These are phyloP conservation scores for Bambusicola thoracicus DNA, from an alignment of 2,113 vertebrate species.

Conservation along the genomic window DNA sequence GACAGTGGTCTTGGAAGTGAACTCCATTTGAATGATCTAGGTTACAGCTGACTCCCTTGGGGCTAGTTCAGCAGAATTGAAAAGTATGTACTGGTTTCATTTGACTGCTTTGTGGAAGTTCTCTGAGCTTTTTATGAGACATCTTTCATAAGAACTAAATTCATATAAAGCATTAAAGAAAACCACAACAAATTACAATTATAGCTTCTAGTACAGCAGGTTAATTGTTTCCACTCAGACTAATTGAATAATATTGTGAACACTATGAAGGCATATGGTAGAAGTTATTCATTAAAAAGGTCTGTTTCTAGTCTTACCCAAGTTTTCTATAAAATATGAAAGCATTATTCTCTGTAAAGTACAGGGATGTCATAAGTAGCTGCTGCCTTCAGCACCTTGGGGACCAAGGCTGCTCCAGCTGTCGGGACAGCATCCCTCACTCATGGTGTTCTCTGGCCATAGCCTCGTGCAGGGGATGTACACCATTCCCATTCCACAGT, in stretches of 20 bases:
- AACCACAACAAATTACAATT: background rate
- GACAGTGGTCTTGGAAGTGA: background rate
- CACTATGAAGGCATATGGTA: background rate
- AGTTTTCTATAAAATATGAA: background rate
- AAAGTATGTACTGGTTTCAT: background rate
- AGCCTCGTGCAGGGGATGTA: background rate
- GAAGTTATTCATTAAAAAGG: background rate
- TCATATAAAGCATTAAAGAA: constrained; percentile 10
- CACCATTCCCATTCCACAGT: background rate
- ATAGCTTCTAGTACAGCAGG: constrained; percentile 13
- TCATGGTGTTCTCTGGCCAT: too few species aligned
- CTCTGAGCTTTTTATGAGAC: background rate
- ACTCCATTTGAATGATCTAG: background rate
- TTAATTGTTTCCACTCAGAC: constrained; percentile 49
- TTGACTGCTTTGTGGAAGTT: background rate
- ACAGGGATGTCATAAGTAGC: background rate
- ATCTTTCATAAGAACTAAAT: background rate
- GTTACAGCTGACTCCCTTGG: background rate
- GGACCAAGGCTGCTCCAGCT: accelerated
- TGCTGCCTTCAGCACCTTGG: background rate
- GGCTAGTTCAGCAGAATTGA: background rate
- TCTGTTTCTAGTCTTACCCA: background rate
- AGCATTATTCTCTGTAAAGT: background rate
- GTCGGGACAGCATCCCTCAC: accelerated
- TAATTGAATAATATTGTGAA: constrained; percentile 19